phyloP scores from a whole-genome alignment of 2,797 vertebrate species.

The Rallus crepitans region DNA sequence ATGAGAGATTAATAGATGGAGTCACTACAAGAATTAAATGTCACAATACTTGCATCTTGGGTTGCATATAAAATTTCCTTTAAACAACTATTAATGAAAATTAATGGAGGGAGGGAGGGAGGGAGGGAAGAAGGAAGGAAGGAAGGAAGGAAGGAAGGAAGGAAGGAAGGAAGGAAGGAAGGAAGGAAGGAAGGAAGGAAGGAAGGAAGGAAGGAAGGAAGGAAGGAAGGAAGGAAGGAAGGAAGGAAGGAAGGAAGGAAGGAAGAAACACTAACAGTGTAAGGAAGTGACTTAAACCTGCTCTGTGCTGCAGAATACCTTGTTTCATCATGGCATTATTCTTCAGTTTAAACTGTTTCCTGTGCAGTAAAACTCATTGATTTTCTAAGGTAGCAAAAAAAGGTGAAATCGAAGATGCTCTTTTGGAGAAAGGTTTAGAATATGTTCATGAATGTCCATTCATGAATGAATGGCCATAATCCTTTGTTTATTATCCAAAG shows the following conservation, averaged over 20 bases:
- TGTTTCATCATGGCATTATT: background rate
- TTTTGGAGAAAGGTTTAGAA: background rate
- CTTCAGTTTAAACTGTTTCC: background rate
- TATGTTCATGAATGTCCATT: background rate
- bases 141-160: no score
- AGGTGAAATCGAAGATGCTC: background rate
- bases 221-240: background rate
- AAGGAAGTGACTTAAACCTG: background rate
- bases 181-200: no score
- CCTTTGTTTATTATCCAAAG: background rate
- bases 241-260: background rate
- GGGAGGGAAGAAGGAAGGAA: no score
- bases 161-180: no score
- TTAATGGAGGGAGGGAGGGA: rapidly evolving
- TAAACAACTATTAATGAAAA: background rate
- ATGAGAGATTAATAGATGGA: background rate
- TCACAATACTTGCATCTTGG: background rate
- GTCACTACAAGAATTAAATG: background rate
- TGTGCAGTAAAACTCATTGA: background rate
- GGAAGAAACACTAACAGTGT: background rate
- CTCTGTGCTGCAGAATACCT: background rate
- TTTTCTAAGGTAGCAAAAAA: background rate
- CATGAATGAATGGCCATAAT: background rate
- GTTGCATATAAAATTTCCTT: background rate
- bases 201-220: no score